Percentiles rank a stretch among this genome's conserved stretches.
phyloP scores from a whole-genome alignment of 2,113 vertebrate species.

The Lepisosteus osseus region DNA sequence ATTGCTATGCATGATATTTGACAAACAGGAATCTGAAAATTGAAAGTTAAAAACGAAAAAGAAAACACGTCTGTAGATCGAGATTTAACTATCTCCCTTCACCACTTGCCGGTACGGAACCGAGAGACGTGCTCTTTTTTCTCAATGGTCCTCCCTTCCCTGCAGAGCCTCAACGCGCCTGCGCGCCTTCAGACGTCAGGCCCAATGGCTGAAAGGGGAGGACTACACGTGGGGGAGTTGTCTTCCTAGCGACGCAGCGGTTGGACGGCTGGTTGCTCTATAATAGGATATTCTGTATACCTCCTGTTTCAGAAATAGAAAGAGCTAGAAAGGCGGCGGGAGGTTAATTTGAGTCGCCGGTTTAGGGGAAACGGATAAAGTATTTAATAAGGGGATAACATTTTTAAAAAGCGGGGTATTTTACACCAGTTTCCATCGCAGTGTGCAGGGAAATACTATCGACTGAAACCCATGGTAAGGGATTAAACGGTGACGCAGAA shows the following conservation, averaged over 20 bases:
- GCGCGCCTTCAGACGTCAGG: constrained; percentile 3
- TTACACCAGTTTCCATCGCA: neutral
- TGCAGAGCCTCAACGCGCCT: constrained; percentile 7
- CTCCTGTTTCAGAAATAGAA: constrained; percentile 35
- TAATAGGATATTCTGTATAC: constrained; percentile 43
- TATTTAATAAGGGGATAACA: neutral
- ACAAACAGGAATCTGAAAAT: no score
- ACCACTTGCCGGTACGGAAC: no score
- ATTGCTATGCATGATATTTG: no score
- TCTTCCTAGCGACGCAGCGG: constrained; percentile 43
- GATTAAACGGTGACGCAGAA: neutral
- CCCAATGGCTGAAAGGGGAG: constrained; percentile 54
- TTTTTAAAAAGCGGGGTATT: neutral
- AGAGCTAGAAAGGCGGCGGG: constrained; percentile 12
- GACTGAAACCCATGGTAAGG: constrained; percentile 11
- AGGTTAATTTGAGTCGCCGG: neutral
- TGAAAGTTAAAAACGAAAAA: no score
- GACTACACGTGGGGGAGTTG: constrained; percentile 63
- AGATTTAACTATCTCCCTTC: no score
- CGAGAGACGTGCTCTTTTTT: neutral
- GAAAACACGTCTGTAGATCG: no score
- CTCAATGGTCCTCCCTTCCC: neutral
- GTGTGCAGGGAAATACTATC: neutral
- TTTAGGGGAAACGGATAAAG: neutral
- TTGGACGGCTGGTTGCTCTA: constrained; percentile 54